Conservation (phyloP, 2,888 invertebrate species). For the Eueremaeus valkanovi region DNA sequence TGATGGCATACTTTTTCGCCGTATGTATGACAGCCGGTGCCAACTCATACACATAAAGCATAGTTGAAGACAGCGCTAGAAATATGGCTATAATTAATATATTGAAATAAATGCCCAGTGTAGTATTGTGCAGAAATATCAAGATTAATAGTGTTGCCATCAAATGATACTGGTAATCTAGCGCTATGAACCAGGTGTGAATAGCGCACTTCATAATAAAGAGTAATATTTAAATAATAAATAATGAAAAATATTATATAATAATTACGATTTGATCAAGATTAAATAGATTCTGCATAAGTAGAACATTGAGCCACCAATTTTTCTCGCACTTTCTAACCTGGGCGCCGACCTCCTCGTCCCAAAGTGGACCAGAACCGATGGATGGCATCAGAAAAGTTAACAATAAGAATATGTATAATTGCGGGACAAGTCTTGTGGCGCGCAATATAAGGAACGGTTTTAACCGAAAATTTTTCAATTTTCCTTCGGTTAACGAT, state of each 20-base stretch:
- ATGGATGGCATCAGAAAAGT: slow-evolving; percentile 36
- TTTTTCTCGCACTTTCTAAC: slow-evolving; percentile 31
- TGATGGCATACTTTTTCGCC: neutral
- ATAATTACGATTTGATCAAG: slow-evolving; percentile 38
- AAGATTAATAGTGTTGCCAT: slow-evolving; percentile 10
- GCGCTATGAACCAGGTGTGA: slow-evolving; percentile 39
- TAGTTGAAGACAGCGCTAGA: neutral
- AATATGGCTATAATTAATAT: neutral
- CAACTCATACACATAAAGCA: neutral
- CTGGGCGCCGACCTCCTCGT: slow-evolving; percentile 2
- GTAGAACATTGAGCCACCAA: slow-evolving; percentile 41
- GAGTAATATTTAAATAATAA: too few species aligned
- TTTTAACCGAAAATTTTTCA: neutral
- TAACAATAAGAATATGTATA: slow-evolving; percentile 27
- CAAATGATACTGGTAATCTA: slow-evolving; percentile 35
- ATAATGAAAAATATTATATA: too few species aligned
- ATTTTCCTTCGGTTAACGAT: neutral
- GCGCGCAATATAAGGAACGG: slow-evolving; percentile 23
- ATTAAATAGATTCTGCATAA: slow-evolving; percentile 32
- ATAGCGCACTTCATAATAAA: slow-evolving; percentile 40
- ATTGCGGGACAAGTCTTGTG: slow-evolving; percentile 33
- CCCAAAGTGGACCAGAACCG: slow-evolving; percentile 39
- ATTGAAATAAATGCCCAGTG: neutral
- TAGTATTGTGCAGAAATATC: neutral
- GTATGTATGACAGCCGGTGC: neutral